phyloP scores from a whole-genome alignment of 2,113 vertebrate genomes.

The Clarias magur region DNA sequence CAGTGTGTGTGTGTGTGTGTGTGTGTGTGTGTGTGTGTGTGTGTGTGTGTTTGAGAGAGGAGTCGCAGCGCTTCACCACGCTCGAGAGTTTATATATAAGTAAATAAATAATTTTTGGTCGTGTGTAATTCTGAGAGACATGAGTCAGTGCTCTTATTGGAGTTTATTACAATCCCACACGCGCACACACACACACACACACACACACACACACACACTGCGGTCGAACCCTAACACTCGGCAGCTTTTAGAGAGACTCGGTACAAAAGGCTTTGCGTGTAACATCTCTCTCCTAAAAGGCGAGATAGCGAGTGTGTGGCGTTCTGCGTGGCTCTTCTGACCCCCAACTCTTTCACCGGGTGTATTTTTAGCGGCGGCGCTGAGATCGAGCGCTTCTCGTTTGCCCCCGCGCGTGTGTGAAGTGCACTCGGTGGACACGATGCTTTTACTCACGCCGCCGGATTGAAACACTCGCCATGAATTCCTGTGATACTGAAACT shows the following conservation, averaged over 20 bases:
- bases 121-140: conserved; percentile 22
- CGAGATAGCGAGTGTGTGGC: conserved; percentile 41
- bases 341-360: conserved; percentile 50
- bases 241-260: conserved; percentile 36
- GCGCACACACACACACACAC: conserved; percentile 32
- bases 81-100: neutral
- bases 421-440: conserved; percentile 69
- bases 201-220: conserved; percentile 22
- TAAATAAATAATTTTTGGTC: neutral
- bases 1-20: too few species aligned
- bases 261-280: conserved; percentile 44
- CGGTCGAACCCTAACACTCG: neutral
- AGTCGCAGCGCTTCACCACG: neutral
- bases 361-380: conserved; percentile 63
- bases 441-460: conserved; percentile 69
- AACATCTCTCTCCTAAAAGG: conserved; percentile 46
- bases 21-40: too few species aligned
- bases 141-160: conserved; percentile 44
- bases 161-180: conserved; percentile 30
- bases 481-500: conserved; percentile 51
- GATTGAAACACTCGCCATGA: conserved; percentile 66
- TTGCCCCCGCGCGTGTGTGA: conserved; percentile 64
- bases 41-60: neutral
- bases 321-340: conserved; percentile 35
- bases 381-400: conserved; percentile 57